These are phyloP conservation scores for Geotrypetes seraphini DNA, from an alignment of 2,797 vertebrate species.

Conservation along the genomic window DNA sequence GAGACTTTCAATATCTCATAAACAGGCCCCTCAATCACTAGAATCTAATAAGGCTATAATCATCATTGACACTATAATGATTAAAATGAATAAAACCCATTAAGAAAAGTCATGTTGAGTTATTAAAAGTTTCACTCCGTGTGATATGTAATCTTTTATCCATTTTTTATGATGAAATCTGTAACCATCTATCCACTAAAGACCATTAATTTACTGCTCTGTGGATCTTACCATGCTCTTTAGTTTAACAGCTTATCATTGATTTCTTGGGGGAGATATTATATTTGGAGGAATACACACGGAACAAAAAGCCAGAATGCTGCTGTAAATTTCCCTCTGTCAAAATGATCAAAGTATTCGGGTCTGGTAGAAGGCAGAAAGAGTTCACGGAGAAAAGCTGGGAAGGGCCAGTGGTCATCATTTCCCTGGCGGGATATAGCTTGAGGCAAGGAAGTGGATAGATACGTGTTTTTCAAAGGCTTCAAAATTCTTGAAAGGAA, in stretches of 20 bases:
- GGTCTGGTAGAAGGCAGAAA: constrained; percentile 36
- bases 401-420: constrained; percentile 39
- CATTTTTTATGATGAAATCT: constrained; percentile 76
- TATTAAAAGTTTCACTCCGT: constrained; percentile 89
- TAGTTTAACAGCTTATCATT: constrained; percentile 76
- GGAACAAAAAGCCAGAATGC: constrained; percentile 49
- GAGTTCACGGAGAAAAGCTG: constrained; percentile 53
- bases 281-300: constrained; percentile 69
- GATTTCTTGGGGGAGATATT: constrained; percentile 75
- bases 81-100: constrained; percentile 99
- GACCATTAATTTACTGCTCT: constrained; percentile 81
- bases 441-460: constrained; percentile 56
- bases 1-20: constrained; percentile 66
- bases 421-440: constrained; percentile 40
- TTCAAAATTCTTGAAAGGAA: constrained; percentile 59
- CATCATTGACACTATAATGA: constrained; percentile 98
- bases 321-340: constrained; percentile 66
- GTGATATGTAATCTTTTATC: constrained; percentile 79
- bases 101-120: constrained; percentile 87
- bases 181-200: constrained; percentile 72
- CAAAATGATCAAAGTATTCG: constrained; percentile 62
- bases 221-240: constrained; percentile 72
- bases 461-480: constrained; percentile 75
- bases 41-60: constrained; percentile 91
- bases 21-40: constrained; percentile 79